These are phyloP conservation scores for Cosmia trapezina DNA, from an alignment of 2,888 invertebrate species.

Conservation along the genomic window DNA sequence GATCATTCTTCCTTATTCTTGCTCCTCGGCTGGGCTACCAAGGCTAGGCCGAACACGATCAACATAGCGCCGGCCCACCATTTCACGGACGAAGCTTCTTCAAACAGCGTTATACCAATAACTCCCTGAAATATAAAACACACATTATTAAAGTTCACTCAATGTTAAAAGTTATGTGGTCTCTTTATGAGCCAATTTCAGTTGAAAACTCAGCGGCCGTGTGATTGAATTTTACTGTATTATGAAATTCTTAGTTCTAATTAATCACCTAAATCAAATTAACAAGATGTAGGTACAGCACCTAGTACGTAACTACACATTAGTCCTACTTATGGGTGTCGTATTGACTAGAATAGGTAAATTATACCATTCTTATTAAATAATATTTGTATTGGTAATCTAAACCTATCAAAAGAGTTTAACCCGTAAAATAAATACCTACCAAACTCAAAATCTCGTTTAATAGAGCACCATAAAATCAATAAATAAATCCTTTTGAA, in stretches of 20 bases:
- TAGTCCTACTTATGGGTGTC: background rate
- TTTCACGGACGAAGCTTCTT: constrained; percentile 92
- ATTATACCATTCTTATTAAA: too few relatives aligned
- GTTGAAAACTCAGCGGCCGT: constrained; percentile 5
- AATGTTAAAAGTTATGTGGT: background rate
- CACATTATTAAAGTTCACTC: background rate
- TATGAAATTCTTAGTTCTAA: constrained; percentile 4
- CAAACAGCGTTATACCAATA: constrained; percentile 92
- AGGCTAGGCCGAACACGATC: constrained; percentile 92
- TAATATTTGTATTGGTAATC: too few relatives aligned
- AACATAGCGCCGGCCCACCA: constrained; percentile 94
- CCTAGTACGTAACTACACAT: background rate
- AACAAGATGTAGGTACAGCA: background rate
- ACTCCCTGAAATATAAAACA: constrained; percentile 90
- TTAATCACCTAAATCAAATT: background rate
- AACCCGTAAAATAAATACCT: too few relatives aligned
- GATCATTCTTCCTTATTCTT: constrained; percentile 70
- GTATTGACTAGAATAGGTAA: too few relatives aligned
- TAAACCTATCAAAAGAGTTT: too few relatives aligned
- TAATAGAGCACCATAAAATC: background rate
- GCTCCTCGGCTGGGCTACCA: constrained; percentile 88
- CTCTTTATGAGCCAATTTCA: background rate
- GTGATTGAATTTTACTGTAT: constrained; percentile 4
- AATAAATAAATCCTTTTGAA: constrained; percentile 1
- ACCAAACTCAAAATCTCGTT: background rate